Conservation (phyloP, 2,888 invertebrate genomes). For the Osedax fenrisi region DNA sequence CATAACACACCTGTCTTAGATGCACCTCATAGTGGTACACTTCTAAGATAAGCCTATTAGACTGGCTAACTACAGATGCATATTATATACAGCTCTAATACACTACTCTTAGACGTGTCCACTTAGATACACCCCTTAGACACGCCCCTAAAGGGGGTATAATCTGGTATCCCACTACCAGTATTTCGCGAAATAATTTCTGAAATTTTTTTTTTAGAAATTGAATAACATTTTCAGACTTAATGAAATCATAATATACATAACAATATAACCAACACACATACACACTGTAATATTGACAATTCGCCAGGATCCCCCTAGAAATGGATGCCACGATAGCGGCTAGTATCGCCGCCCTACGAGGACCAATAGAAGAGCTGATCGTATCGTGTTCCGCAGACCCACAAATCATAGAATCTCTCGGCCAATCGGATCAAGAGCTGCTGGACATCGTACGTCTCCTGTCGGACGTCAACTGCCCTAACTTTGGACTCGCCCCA, state of each 20-base stretch:
- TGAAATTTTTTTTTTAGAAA: background rate
- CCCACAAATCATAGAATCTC: constrained; percentile 65
- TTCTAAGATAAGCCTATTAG: no score
- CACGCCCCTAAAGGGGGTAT: no score
- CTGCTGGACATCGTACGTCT: constrained; percentile 63
- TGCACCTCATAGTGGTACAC: no score
- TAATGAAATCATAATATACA: background rate
- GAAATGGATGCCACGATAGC: constrained; percentile 69
- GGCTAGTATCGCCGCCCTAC: constrained; percentile 68
- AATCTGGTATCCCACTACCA: no score
- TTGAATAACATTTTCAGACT: background rate
- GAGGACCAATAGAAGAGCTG: constrained; percentile 75
- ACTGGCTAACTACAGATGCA: no score
- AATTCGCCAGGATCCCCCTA: constrained; percentile 63
- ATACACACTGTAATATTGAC: no score
- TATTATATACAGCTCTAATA: no score
- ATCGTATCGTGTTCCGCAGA: constrained; percentile 67
- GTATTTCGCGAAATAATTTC: background rate
- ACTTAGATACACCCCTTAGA: no score
- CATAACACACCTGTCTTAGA: no score
- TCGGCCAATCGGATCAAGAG: constrained; percentile 57
- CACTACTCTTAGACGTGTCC: no score
- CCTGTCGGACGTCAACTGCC: constrained; percentile 67
- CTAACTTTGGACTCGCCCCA: constrained; percentile 38
- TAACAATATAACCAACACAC: no score